Evolutionary conservation across 1,140 invertebrate species (phyloP).

Genomic region (Chironomus striatipennis): DNA sequence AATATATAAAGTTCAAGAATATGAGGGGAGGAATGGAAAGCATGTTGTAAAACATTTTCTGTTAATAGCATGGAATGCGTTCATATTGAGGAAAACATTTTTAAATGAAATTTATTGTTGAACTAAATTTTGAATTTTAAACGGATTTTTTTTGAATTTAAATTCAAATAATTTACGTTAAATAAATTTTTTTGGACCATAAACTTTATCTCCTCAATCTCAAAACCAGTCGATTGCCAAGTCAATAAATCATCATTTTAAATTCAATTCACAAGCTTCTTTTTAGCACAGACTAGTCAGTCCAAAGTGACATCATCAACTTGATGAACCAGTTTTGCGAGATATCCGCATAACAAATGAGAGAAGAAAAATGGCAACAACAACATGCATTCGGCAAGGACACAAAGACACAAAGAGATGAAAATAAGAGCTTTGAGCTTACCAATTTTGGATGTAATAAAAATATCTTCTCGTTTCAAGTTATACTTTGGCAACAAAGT

Average conservation of each 20-base stretch:
- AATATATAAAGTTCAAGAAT: too few species aligned
- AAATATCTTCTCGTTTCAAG: conserved; percentile 60
- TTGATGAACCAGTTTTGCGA: not conserved
- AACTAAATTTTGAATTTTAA: too few species aligned
- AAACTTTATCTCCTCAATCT: too few species aligned
- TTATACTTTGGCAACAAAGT: conserved; percentile 51
- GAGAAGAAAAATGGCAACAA: not conserved
- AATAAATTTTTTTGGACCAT: too few species aligned
- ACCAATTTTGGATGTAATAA: conserved; percentile 70
- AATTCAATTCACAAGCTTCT: too few species aligned
- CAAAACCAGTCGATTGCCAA: too few species aligned
- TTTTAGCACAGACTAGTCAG: too few species aligned
- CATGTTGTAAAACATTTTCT: too few species aligned
- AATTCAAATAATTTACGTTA: too few species aligned
- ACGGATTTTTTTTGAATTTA: not conserved
- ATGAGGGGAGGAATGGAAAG: not conserved
- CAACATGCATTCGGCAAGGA: too few species aligned
- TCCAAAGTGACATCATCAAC: not conserved
- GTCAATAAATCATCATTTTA: too few species aligned
- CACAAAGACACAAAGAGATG: not conserved
- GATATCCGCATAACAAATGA: not conserved
- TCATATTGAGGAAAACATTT: not conserved
- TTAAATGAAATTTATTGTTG: too few species aligned
- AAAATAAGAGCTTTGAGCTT: conserved; percentile 30
- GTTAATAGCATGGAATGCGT: not conserved